Base-by-base conservation (phyloP, 1,140 invertebrate genomes). In the Drosophila willistoni region DNA sequence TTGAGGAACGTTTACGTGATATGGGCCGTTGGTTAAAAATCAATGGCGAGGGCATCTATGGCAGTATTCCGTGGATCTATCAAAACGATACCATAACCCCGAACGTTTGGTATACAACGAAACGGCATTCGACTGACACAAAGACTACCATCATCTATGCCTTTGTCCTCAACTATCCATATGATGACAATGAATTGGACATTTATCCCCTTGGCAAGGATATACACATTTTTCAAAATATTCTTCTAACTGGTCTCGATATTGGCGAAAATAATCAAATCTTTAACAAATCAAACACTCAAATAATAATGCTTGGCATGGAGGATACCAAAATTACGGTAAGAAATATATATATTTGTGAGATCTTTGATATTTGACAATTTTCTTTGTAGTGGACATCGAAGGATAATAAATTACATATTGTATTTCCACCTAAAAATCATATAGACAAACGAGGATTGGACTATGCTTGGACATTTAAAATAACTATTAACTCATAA, bases 11-110 rank as follows among this genome's bases (percentile, higher is more conserved):
- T 68, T 93, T 99, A 0, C 90, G 93, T 14, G 92, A 94, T 47
- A 93, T 97, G 65, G 96, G 96, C 68, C 90, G 93, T 51, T 92
- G 98, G 97, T 91, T 99, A 6, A 81, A 93, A 10, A 92, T 96
- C 1, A 99, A 99, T 90, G 97, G 97, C 3, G 96, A 98, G 91
- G 97, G 96, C 0, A 97, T 99, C 81, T 99, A 98, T 85, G 93
- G 93, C n/a, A 95, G 95, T 0, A 94, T 92, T 33, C 96, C 97
- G 0, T 98, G 96, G 96, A 93, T 91, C 39, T 92, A 94, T 78
- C 98, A 98, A 92, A 98, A 98, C 89, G 98, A 99, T 86, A 96
- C 96, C 0, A 14, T 94, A 0, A 95, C 95, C n/a, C 68, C 77
- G 0, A 92, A 94, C 78, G 95, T 97, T 25, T 97, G 96, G 96